Conservation (phyloP, 2,888 invertebrate genomes). For the Pocota personata region DNA sequence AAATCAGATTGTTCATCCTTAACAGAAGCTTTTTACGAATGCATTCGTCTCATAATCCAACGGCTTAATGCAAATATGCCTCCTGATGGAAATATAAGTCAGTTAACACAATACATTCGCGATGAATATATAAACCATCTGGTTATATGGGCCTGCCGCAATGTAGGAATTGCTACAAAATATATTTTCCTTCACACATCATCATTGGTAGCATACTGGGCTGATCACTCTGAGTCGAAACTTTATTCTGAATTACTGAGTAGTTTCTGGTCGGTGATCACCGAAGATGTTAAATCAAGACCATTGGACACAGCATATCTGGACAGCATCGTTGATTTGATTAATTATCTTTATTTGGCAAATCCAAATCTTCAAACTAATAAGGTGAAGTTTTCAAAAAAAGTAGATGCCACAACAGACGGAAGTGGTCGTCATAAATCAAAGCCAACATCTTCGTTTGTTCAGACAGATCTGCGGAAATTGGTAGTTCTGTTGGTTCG, state of each 20-base stretch:
- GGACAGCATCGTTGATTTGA: slow-evolving; percentile 83
- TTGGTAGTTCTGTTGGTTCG: slow-evolving; percentile 78
- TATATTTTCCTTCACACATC: slow-evolving; percentile 84
- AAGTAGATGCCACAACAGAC: slow-evolving; percentile 75
- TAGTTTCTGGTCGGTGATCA: slow-evolving; percentile 79
- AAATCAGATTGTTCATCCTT: slow-evolving; percentile 88
- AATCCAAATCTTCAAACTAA: slow-evolving; percentile 82
- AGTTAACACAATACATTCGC: slow-evolving; percentile 75
- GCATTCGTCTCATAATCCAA: slow-evolving; percentile 86
- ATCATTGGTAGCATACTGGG: slow-evolving; percentile 85
- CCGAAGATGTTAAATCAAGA: slow-evolving; percentile 74
- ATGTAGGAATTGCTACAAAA: slow-evolving; percentile 81
- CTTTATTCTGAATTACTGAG: slow-evolving; percentile 77
- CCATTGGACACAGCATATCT: slow-evolving; percentile 76
- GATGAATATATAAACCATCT: slow-evolving; percentile 80
- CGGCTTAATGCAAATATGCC: slow-evolving; percentile 81
- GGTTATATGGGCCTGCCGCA: slow-evolving; percentile 83
- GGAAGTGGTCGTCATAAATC: slow-evolving; percentile 40
- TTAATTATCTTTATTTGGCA: slow-evolving; percentile 78
- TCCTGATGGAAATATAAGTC: slow-evolving; percentile 41
- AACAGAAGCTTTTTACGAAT: slow-evolving; percentile 88
- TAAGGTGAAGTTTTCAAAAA: slow-evolving; percentile 84
- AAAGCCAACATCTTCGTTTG: slow-evolving; percentile 39
- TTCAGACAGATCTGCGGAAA: slow-evolving; percentile 77
- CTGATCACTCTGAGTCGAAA: slow-evolving; percentile 81